These are phyloP conservation scores for Diplodus sargus DNA, from an alignment of 2,797 vertebrate genomes.

Conservation along the genomic window DNA sequence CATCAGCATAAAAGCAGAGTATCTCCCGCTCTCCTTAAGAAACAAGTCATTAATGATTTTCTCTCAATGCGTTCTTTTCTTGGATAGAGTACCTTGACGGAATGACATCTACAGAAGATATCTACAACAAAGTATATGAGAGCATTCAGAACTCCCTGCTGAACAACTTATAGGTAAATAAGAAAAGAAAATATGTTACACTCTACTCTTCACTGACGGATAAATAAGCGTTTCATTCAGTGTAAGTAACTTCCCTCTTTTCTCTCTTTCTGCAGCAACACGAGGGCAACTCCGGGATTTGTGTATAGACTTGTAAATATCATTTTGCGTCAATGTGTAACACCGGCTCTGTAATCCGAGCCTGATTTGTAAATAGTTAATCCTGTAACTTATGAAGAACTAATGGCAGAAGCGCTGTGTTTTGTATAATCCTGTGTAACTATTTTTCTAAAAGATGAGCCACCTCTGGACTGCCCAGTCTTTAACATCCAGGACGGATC, in stretches of 20 bases:
- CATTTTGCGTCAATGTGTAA: constrained; percentile 58
- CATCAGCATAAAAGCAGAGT: background rate
- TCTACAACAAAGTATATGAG: constrained; percentile 87
- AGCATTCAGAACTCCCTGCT: constrained; percentile 90
- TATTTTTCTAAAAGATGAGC: constrained; percentile 71
- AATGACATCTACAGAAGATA: constrained; percentile 85
- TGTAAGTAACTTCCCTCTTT: background rate
- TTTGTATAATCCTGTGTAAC: constrained; percentile 80
- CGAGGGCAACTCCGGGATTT: constrained; percentile 43
- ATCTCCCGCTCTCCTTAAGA: background rate
- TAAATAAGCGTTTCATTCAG: background rate
- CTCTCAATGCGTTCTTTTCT: constrained; percentile 4
- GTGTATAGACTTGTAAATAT: constrained; percentile 92
- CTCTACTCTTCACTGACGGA: background rate
- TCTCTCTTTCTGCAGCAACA: constrained; percentile 73
- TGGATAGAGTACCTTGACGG: constrained; percentile 90
- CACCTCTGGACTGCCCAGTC: constrained; percentile 70
- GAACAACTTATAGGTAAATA: constrained; percentile 86
- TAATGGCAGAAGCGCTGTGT: constrained; percentile 65
- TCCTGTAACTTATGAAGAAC: constrained; percentile 77
- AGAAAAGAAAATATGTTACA: too few relatives aligned
- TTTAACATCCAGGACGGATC: constrained; percentile 52
- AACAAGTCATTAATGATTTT: background rate
- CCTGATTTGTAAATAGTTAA: constrained; percentile 83
- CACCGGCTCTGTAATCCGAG: constrained; percentile 64